A percentile compares a stretch with the other conserved stretches of the same genome.
Evolutionary conservation across 1,140 invertebrate genomes (phyloP).

Genomic region (Aphidius gifuensis): DNA sequence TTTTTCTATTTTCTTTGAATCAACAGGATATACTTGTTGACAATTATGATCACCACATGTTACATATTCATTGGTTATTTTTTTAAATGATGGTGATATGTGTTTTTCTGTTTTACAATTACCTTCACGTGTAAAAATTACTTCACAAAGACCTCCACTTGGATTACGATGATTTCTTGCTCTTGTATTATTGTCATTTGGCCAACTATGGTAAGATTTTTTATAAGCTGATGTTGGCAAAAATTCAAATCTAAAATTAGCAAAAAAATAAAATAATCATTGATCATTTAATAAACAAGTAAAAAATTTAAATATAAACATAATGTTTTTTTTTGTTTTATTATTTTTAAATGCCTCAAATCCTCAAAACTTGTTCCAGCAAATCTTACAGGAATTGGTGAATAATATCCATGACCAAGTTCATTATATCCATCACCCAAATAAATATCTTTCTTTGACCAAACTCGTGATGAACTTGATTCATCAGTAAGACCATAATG

Average conservation of each 20-base stretch:
- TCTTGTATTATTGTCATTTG: slow-evolving; percentile 4
- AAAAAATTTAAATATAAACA: too few relatives aligned
- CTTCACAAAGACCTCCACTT: slow-evolving; percentile 31
- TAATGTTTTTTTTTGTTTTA: background rate
- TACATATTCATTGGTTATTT: background rate
- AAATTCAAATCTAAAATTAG: background rate
- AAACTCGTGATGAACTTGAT: slow-evolving; percentile 21
- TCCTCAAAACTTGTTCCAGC: slow-evolving; percentile 32
- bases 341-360: background rate
- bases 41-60: background rate
- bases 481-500: slow-evolving; percentile 36
- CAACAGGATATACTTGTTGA: background rate
- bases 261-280: too few relatives aligned
- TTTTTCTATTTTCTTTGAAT: background rate
- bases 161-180: background rate
- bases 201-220: slow-evolving; percentile 31
- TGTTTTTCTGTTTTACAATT: background rate
- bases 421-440: slow-evolving; percentile 37
- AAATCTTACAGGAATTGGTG: slow-evolving; percentile 34
- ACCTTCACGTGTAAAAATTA: slow-evolving; percentile 31
- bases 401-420: slow-evolving; percentile 34
- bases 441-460: slow-evolving; percentile 39
- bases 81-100: background rate
- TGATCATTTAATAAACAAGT: too few relatives aligned
- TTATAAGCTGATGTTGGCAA: background rate